Evolutionary conservation across 2,888 invertebrate genomes (phyloP).

Genomic region (Sminthurinus aureus): DNA sequence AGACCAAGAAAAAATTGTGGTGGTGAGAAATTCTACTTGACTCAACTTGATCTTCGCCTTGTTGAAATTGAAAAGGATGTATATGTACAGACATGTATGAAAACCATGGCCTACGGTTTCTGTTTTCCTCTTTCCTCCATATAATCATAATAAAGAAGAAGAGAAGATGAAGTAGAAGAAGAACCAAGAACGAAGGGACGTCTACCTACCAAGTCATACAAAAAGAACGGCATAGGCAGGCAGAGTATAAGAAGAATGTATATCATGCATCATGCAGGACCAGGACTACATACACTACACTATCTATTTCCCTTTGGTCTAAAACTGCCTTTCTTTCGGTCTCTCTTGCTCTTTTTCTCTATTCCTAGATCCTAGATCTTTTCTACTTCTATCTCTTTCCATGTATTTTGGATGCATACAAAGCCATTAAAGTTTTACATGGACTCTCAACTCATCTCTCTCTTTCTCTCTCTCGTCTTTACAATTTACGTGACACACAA

Average conservation of each 20-base stretch:
- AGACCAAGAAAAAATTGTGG: background rate
- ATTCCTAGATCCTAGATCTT: background rate
- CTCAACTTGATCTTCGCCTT: background rate
- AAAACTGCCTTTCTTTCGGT: background rate
- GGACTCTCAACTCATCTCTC: background rate
- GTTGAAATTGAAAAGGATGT: background rate
- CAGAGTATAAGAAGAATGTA: background rate
- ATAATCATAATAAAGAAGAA: background rate
- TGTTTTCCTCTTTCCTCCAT: background rate
- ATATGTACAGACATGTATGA: background rate
- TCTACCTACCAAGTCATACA: background rate
- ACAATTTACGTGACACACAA: background rate
- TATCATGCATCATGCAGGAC: background rate
- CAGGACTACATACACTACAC: background rate
- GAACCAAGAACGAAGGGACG: background rate
- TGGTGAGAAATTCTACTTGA: background rate
- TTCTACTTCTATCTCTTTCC: background rate
- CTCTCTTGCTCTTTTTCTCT: background rate
- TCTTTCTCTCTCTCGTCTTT: constrained; percentile 1
- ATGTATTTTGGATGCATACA: background rate
- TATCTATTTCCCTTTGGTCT: background rate
- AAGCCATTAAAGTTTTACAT: background rate
- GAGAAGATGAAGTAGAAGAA: background rate
- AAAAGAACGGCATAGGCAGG: background rate
- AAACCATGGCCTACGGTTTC: background rate